Percentiles rank a stretch among this genome's conserved stretches.
These are phyloP conservation scores for Sitta europaea DNA, from an alignment of 2,113 vertebrate genomes.

Conservation along the genomic window DNA sequence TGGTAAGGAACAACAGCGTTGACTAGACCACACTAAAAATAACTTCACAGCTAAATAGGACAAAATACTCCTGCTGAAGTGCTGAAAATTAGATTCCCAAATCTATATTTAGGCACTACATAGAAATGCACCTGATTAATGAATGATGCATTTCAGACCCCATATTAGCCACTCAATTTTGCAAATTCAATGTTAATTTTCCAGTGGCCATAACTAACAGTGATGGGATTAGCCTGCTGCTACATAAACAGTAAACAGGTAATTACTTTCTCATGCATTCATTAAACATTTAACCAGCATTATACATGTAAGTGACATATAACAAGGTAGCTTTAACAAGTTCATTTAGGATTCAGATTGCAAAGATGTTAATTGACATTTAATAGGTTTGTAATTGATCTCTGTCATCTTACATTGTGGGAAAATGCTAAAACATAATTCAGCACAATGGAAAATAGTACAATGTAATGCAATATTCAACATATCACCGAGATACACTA, in stretches of 20 bases:
- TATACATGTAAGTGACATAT: slow-evolving; percentile 48
- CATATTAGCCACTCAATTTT: not conserved
- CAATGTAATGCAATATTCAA: slow-evolving; percentile 52
- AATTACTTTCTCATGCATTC: slow-evolving; percentile 64
- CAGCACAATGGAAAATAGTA: slow-evolving; percentile 4
- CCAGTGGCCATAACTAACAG: not conserved
- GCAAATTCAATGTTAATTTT: not conserved
- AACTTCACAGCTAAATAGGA: not conserved
- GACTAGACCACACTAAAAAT: not conserved
- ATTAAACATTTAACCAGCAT: slow-evolving; percentile 67
- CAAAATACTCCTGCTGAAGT: not conserved
- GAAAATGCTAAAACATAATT: slow-evolving; percentile 39
- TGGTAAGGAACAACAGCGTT: not conserved
- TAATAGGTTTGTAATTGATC: slow-evolving; percentile 71
- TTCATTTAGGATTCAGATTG: slow-evolving; percentile 68
- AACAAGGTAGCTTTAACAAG: slow-evolving; percentile 53
- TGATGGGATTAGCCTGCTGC: slow-evolving; percentile 16
- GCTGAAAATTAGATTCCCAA: not conserved
- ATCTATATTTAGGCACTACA: not conserved
- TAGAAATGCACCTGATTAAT: not conserved
- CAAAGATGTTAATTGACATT: slow-evolving; percentile 68
- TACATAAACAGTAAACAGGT: slow-evolving; percentile 56
- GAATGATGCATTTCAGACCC: not conserved
- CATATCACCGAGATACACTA: not conserved
- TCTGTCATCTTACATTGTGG: slow-evolving; percentile 40